These are phyloP conservation scores for Pontoporia blainvillei DNA, from an alignment of 2,113 vertebrate species.

Conservation along the genomic window DNA sequence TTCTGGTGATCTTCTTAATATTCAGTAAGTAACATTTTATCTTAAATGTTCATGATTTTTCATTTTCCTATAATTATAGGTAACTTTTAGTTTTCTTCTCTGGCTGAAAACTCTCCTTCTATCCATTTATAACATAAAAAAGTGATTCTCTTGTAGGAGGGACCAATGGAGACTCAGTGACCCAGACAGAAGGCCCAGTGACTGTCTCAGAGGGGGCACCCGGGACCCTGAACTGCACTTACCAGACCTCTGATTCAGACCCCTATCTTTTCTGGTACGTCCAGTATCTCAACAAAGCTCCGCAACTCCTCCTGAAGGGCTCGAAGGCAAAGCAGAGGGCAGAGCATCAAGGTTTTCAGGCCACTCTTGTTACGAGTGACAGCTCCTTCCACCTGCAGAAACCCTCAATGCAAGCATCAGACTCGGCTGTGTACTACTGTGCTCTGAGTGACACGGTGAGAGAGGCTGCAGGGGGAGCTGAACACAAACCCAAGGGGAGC, in stretches of 20 bases:
- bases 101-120: neutral
- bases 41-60: neutral
- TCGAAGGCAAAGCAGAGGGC: rapidly evolving
- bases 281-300: neutral
- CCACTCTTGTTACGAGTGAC: neutral
- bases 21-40: constrained; percentile 31
- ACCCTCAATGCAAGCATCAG: rapidly evolving
- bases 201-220: neutral
- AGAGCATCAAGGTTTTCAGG: neutral
- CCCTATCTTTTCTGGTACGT: constrained; percentile 5
- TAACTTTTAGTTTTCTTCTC: neutral
- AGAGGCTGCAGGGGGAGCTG: neutral
- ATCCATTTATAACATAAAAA: neutral
- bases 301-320: neutral
- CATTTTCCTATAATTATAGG: neutral
- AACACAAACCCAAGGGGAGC: neutral
- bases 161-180: constrained; percentile 23
- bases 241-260: rapidly evolving
- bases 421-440: neutral
- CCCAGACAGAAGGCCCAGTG: neutral
- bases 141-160: neutral
- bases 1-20: neutral
- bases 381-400: constrained; percentile 5
- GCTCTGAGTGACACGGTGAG: constrained; percentile 6
- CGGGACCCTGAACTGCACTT: neutral